phyloP scores from a whole-genome alignment of 1,140 invertebrate genomes.

The Thaumatotibia leucotreta region DNA sequence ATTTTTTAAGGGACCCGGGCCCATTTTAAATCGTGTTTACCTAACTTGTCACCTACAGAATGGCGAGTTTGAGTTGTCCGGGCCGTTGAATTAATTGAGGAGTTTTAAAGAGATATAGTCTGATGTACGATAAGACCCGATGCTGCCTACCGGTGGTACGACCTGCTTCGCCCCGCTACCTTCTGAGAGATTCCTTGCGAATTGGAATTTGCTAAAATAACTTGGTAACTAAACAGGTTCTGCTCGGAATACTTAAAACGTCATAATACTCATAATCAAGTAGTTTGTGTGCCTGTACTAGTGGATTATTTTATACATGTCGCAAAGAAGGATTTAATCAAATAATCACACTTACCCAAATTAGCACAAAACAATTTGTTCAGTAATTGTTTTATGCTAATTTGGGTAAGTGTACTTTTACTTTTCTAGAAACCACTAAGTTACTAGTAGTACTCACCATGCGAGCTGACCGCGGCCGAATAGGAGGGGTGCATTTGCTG shows the following conservation, averaged over 20 bases:
- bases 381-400: no score
- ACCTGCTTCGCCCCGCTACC: not conserved
- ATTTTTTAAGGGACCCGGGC: conserved; percentile 60
- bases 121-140: conserved; percentile 62
- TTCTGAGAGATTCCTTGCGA: conserved; percentile 26
- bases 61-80: conserved; percentile 70
- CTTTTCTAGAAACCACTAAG: no score
- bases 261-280: no score
- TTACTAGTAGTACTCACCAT: conserved; percentile 65
- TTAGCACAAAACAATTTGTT: no score
- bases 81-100: conserved; percentile 68
- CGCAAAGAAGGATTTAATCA: no score
- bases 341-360: no score
- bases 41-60: conserved; percentile 74
- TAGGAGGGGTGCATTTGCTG: conserved; percentile 75
- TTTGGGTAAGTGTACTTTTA: no score
- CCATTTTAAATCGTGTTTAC: conserved; percentile 74
- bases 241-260: not conserved
- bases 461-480: conserved; percentile 68
- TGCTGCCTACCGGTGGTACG: conserved; percentile 49
- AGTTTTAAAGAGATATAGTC: conserved; percentile 66
- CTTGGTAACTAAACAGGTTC: conserved; percentile 1
- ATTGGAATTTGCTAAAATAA: conserved; percentile 36
- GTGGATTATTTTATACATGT: no score
- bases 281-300: no score